phyloP scores from a whole-genome alignment of 2,888 invertebrate genomes.

The Lobophora halterata region DNA sequence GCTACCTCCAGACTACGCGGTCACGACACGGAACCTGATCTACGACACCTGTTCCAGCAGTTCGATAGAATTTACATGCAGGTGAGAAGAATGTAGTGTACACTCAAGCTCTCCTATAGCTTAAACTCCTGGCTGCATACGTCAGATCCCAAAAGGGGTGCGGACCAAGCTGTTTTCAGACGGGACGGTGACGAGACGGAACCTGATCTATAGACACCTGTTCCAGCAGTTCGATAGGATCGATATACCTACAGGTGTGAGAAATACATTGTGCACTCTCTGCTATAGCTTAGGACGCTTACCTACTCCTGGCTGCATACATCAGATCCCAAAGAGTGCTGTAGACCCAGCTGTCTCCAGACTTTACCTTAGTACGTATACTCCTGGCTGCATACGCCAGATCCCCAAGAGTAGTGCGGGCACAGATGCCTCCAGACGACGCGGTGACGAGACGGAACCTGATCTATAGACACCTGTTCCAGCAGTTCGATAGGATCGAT shows the following conservation, averaged over 20 bases:
- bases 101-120: constrained; percentile 66
- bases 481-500: constrained; percentile 96
- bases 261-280: too few relatives aligned
- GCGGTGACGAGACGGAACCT: constrained; percentile 94
- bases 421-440: constrained; percentile 95
- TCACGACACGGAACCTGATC: constrained; percentile 92
- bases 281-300: too few relatives aligned
- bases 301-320: too few relatives aligned
- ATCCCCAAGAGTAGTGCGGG: constrained; percentile 90
- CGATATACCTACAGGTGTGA: constrained; percentile 89
- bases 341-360: too few relatives aligned
- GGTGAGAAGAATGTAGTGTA: constrained; percentile 1
- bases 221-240: constrained; percentile 97
- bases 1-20: too few relatives aligned
- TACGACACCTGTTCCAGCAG: constrained; percentile 96
- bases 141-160: constrained; percentile 89
- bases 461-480: constrained; percentile 94
- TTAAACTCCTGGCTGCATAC: constrained; percentile 88
- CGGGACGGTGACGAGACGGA: constrained; percentile 94
- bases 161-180: constrained; percentile 95
- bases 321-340: too few relatives aligned
- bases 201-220: constrained; percentile 93
- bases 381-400: constrained; percentile 87
- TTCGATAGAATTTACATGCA: constrained; percentile 94
- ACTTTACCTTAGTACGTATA: constrained; percentile 90